phyloP scores from a whole-genome alignment of 2,113 vertebrate genomes.

The Ibidorhyncha struthersii region DNA sequence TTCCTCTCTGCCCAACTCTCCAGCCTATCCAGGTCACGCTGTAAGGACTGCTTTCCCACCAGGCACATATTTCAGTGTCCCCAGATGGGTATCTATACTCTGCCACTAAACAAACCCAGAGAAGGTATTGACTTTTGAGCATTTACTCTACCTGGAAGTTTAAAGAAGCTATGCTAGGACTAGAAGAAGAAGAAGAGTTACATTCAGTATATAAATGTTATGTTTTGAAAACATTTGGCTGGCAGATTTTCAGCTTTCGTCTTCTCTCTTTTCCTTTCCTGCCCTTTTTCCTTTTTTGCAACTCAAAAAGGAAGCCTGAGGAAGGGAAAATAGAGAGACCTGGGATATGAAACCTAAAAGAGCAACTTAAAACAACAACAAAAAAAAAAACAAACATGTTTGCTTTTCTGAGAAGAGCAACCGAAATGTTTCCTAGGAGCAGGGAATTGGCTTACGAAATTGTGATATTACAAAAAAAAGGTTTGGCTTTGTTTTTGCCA shows the following conservation, averaged over 20 bases:
- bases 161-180: not conserved
- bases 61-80: not conserved
- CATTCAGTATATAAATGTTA: not conserved
- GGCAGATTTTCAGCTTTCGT: conserved; percentile 2
- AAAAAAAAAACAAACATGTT: not conserved
- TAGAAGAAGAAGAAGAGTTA: not conserved
- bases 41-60: not conserved
- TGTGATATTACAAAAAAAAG: not conserved
- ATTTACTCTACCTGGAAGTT: not conserved
- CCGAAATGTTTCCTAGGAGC: conserved; percentile 2
- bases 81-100: not conserved
- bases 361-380: conserved; percentile 30
- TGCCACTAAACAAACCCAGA: not conserved
- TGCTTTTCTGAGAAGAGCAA: conserved; percentile 20
- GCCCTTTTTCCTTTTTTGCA: not conserved
- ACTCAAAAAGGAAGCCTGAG: conserved; percentile 23
- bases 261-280: not conserved
- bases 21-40: too few relatives aligned
- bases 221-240: conserved; percentile 13
- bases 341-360: conserved; percentile 6
- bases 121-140: not conserved
- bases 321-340: conserved; percentile 5
- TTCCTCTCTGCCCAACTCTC: too few relatives aligned
- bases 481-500: not conserved
- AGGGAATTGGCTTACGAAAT: not conserved